Percentiles rank a stretch among this genome's conserved stretches.
Evolutionary conservation across 2,888 invertebrate species (phyloP).

Genomic region (Seira ritae): DNA sequence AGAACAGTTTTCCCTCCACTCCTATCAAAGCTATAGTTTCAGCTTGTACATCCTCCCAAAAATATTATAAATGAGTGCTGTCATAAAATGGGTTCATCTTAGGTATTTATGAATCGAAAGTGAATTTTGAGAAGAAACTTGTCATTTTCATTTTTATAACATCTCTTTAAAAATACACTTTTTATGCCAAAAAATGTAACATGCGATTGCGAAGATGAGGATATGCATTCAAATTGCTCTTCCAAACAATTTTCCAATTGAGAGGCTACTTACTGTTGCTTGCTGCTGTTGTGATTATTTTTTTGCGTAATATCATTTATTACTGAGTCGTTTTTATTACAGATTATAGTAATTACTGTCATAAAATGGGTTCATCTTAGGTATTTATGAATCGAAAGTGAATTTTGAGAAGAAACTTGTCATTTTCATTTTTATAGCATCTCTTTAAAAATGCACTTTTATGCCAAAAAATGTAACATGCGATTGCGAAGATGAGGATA

Average conservation of each 20-base stretch:
- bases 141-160: neutral
- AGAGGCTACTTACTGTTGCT: too few relatives aligned
- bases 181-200: neutral
- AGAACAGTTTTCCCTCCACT: too few relatives aligned
- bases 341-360: neutral
- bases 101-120: neutral
- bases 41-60: too few relatives aligned
- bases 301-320: neutral
- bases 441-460: neutral
- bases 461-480: neutral
- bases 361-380: too few relatives aligned
- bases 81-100: too few relatives aligned
- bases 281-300: too few relatives aligned
- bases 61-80: too few relatives aligned
- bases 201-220: neutral
- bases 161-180: neutral
- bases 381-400: neutral
- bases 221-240: too few relatives aligned
- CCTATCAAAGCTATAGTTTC: too few relatives aligned
- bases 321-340: neutral
- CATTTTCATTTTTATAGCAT: neutral
- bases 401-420: neutral
- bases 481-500: neutral
- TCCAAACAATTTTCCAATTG: neutral
- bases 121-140: constrained; percentile 1